Conservation (phyloP, 2,888 invertebrate species). For the Pandemis cinnamomeana region DNA sequence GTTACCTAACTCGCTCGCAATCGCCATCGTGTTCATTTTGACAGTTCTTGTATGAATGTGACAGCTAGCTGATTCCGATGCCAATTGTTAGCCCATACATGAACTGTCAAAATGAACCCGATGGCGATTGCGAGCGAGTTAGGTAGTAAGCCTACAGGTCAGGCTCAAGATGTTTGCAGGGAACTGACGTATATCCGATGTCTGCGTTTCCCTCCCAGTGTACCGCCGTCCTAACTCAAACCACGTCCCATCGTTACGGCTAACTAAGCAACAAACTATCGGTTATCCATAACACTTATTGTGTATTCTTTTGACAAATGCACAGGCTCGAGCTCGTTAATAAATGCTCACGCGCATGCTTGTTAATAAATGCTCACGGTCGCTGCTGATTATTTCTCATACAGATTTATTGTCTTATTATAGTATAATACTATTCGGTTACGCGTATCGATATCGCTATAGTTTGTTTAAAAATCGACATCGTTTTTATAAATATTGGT, state of each 20-base stretch:
- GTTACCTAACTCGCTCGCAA: too few species aligned
- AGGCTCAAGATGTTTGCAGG: too few species aligned
- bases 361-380: slow-evolving; percentile 59
- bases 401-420: slow-evolving; percentile 59
- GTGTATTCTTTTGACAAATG: slow-evolving; percentile 81
- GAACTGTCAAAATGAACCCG: too few species aligned
- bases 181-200: neutral
- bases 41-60: too few species aligned
- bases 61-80: too few species aligned
- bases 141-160: too few species aligned
- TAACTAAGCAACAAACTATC: slow-evolving; percentile 79
- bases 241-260: slow-evolving; percentile 61
- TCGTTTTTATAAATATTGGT: slow-evolving; percentile 11
- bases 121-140: too few species aligned
- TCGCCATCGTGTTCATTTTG: too few species aligned
- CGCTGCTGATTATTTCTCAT: slow-evolving; percentile 62
- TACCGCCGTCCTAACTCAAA: slow-evolving; percentile 50
- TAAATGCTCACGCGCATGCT: slow-evolving; percentile 63
- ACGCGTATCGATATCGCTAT: slow-evolving; percentile 19
- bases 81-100: too few species aligned
- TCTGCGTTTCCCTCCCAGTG: slow-evolving; percentile 47
- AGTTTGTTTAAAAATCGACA: slow-evolving; percentile 9
- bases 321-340: slow-evolving; percentile 62
- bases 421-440: slow-evolving; percentile 43
- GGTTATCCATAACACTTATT: slow-evolving; percentile 81